Conservation (phyloP, 1,140 invertebrate species). For the Drosophila bocki region DNA sequence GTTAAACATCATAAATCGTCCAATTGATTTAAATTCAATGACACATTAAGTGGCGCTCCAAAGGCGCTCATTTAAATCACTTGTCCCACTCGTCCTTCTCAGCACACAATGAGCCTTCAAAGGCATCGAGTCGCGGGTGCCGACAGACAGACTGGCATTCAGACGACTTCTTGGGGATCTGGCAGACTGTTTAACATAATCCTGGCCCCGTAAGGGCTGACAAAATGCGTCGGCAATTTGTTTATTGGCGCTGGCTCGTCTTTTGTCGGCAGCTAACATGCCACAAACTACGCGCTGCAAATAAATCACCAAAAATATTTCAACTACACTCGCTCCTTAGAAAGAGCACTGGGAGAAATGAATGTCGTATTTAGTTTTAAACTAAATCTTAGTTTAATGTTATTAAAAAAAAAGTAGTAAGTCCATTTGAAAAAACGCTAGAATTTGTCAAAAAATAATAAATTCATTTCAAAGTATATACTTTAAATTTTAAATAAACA, state of each 20-base stretch:
- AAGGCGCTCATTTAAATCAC: conserved; percentile 76
- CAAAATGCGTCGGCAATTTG: conserved; percentile 83
- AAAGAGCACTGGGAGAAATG: conserved; percentile 20
- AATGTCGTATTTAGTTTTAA: too few relatives aligned
- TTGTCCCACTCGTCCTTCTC: conserved; percentile 34
- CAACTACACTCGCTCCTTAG: conserved; percentile 71
- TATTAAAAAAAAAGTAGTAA: too few relatives aligned
- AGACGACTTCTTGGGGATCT: conserved; percentile 29
- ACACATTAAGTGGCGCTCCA: conserved; percentile 77
- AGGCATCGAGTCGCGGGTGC: conserved; percentile 18
- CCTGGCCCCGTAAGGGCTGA: conserved; percentile 68
- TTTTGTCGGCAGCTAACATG: conserved; percentile 78
- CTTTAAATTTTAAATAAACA: background rate
- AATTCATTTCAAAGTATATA: too few relatives aligned
- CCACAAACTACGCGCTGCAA: conserved; percentile 81
- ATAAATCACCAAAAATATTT: conserved; percentile 84
- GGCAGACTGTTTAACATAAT: conserved; percentile 77
- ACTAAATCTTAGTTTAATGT: too few relatives aligned
- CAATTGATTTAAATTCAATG: conserved; percentile 73
- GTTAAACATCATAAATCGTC: conserved; percentile 4
- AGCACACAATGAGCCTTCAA: conserved; percentile 33
- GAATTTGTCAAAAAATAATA: too few relatives aligned
- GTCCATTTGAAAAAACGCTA: too few relatives aligned
- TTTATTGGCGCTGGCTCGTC: conserved; percentile 74
- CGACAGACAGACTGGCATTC: conserved; percentile 25